These are phyloP conservation scores for Artemia sinica DNA, from an alignment of 2,888 invertebrate genomes.

Conservation along the genomic window DNA sequence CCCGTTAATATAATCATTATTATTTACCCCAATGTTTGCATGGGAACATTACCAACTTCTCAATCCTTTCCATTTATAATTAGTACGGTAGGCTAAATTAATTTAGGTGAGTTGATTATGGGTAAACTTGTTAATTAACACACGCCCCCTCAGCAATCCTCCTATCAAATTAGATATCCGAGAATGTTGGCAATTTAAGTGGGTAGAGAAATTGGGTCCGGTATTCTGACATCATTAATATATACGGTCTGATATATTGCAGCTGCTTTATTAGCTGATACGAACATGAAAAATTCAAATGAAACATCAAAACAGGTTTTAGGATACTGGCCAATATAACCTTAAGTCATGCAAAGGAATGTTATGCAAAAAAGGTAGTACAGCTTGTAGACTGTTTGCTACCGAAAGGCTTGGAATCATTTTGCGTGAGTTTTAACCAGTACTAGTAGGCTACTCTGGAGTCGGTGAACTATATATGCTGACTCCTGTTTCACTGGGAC, in stretches of 20 bases:
- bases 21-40: too few species aligned
- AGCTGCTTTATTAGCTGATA: slow-evolving; percentile 10
- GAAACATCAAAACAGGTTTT: slow-evolving; percentile 1
- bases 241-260: slow-evolving; percentile 10
- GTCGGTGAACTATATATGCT: too few species aligned
- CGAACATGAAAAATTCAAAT: background rate
- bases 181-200: slow-evolving; percentile 1
- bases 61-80: slow-evolving; percentile 6
- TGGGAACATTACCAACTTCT: too few species aligned
- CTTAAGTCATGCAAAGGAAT: too few species aligned
- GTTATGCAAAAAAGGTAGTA: too few species aligned
- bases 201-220: slow-evolving; percentile 8
- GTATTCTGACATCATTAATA: slow-evolving; percentile 3
- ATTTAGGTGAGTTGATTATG: slow-evolving; percentile 10
- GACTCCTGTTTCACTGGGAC: too few species aligned
- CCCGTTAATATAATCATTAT: too few species aligned
- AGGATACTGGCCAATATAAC: too few species aligned
- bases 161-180: slow-evolving; percentile 6
- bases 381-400: too few species aligned
- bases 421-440: too few species aligned
- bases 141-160: slow-evolving; percentile 13
- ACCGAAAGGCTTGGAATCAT: too few species aligned
- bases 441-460: too few species aligned
- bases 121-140: slow-evolving; percentile 9
- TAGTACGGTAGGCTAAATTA: slow-evolving; percentile 13